phyloP scores from a whole-genome alignment of 2,797 vertebrate genomes.

The Spatula versicolor region DNA sequence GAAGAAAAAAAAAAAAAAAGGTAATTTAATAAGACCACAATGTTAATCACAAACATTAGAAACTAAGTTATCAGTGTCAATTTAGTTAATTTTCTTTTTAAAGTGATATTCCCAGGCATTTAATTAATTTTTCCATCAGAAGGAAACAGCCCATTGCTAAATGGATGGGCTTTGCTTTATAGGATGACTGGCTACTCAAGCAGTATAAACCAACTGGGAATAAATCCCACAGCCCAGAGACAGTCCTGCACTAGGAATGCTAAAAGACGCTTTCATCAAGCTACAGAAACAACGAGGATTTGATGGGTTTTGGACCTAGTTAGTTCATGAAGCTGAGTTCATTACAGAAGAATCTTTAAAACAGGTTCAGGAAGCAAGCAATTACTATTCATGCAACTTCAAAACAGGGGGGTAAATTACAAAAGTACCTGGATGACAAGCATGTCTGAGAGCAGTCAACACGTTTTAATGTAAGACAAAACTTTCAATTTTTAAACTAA shows the following conservation, averaged over 20 bases:
- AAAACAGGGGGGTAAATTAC: background rate
- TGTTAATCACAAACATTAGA: background rate
- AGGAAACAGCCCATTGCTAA: background rate
- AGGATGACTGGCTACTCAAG: background rate
- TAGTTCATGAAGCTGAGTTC: background rate
- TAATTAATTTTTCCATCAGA: background rate
- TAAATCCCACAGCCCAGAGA: background rate
- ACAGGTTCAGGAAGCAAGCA: background rate
- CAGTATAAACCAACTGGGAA: background rate
- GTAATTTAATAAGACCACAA: background rate
- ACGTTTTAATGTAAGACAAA: background rate
- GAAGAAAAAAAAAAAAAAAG: background rate
- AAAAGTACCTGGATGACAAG: background rate
- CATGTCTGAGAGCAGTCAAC: background rate
- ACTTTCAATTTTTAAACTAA: background rate
- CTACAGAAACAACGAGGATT: background rate
- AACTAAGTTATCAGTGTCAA: background rate
- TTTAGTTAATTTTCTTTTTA: background rate
- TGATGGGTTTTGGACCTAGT: background rate
- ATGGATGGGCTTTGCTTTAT: background rate
- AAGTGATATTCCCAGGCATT: background rate
- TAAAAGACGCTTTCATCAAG: background rate
- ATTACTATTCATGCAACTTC: background rate
- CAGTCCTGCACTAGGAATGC: background rate
- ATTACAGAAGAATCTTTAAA: background rate